Conservation (phyloP, 1,140 invertebrate genomes). For the Drosophila novamexicana region DNA sequence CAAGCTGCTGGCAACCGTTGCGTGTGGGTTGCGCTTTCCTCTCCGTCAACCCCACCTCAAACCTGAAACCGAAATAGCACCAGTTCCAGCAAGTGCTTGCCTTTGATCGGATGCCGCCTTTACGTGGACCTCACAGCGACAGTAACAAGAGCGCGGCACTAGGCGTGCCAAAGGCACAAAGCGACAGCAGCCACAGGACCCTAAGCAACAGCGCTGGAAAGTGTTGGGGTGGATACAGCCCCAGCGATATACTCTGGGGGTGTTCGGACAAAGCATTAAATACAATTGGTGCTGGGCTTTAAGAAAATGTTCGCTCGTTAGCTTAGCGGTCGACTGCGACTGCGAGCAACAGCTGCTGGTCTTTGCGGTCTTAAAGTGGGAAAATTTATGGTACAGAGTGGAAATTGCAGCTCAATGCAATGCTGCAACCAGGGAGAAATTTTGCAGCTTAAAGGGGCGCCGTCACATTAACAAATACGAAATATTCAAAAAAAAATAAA, state of each 20-base stretch:
- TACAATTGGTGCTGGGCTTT: slow-evolving; percentile 63
- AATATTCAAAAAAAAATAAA: background rate
- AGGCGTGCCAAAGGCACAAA: slow-evolving; percentile 60
- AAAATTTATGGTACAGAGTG: slow-evolving; percentile 34
- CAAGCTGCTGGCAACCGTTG: slow-evolving; percentile 53
- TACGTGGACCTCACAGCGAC: slow-evolving; percentile 49
- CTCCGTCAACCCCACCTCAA: background rate
- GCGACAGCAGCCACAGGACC: slow-evolving; percentile 14
- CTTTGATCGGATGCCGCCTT: slow-evolving; percentile 71
- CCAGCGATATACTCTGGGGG: slow-evolving; percentile 47
- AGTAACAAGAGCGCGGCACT: slow-evolving; percentile 56
- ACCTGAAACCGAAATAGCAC: background rate
- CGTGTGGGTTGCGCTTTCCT: background rate
- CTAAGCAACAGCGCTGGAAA: slow-evolving; percentile 51
- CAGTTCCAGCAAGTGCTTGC: slow-evolving; percentile 39
- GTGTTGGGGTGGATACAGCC: slow-evolving; percentile 40
- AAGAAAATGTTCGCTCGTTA: slow-evolving; percentile 63
- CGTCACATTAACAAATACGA: background rate
- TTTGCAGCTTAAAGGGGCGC: slow-evolving; percentile 5
- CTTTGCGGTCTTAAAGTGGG: slow-evolving; percentile 60
- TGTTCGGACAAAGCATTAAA: slow-evolving; percentile 66
- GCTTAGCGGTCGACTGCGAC: slow-evolving; percentile 23
- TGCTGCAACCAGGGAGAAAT: background rate
- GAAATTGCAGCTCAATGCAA: slow-evolving; percentile 31
- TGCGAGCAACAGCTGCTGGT: slow-evolving; percentile 63